Evolutionary conservation across 2,888 invertebrate species (phyloP), one percentile per base, ranked within the genome.

Genomic region (Drosophila setosimentum): DNA sequence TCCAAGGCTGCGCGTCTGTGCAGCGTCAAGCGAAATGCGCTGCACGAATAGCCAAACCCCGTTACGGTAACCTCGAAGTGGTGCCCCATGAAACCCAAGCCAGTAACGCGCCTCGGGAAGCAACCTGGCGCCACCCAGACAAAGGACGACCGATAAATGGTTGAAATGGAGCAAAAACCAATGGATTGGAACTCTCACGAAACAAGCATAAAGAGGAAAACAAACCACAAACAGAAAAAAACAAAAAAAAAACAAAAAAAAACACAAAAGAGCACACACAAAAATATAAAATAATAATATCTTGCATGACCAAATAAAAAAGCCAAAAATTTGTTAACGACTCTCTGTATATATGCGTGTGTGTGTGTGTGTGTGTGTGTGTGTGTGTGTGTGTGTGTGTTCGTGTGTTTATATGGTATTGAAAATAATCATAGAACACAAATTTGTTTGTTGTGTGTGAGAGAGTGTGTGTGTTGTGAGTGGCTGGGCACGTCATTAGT

Each of bases 161-260:
- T 85, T 80, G 85, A 85, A 89, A 87, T 85, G 88, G 74, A 87
- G 77, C 83, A 82, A 76, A 87, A 87, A 73, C 73, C 89, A 87
- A 89, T 89, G 86, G 87, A 85, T 85, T 73, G 90, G 80, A 85
- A 89, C 85, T 89, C 90, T 89, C 84, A 85, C 88, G 88, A 85
- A 83, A 82, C 72, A 67, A 64, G 55, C 61, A 76, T 49, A 70
- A 62, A 73, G 50, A 67, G 50, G 33, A 42, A 16, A 58, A 33
- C 32, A 10, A 61, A 40, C 35, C 8, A 49, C 21, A 60, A 60
- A 11, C 24, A 40, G 67, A 40, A 37, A 33, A 13, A 21, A 63
- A 48, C 5, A 37, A 57, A 58, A 51, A 45, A 42, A 49, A 50
- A 37, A 50, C 57, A 35, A 1, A 64, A 61, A 35, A 42, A 48